Percentiles rank a stretch among this genome's conserved stretches.
Conservation (phyloP, 2,888 invertebrate genomes). For the Caprella mutica region DNA sequence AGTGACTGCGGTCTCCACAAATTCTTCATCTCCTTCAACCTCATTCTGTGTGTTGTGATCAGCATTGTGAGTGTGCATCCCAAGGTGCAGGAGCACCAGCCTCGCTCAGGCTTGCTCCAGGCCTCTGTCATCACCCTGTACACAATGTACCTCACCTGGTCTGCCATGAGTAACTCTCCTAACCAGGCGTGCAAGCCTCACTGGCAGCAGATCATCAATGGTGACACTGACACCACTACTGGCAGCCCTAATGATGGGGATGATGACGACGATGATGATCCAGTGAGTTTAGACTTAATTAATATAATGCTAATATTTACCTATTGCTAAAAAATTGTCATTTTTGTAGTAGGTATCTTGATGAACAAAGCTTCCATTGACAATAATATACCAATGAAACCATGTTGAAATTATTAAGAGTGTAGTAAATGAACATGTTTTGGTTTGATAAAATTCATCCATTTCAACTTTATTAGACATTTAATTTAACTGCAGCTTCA, state of each 20-base stretch:
- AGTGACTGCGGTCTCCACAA: conserved; percentile 76
- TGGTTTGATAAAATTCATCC: too few species aligned
- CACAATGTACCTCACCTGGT: conserved; percentile 94
- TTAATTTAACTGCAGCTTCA: too few species aligned
- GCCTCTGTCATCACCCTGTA: conserved; percentile 83
- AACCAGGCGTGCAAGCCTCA: conserved; percentile 64
- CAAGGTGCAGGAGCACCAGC: conserved; percentile 78
- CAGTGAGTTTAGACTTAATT: too few species aligned
- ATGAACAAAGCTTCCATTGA: too few species aligned
- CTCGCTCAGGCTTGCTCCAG: conserved; percentile 81
- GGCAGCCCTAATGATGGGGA: background rate
- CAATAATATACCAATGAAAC: too few species aligned
- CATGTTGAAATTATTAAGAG: too few species aligned
- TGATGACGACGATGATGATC: conserved; percentile 10
- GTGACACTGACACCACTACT: conserved; percentile 31
- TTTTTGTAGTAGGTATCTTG: too few species aligned
- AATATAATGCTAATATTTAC: too few species aligned
- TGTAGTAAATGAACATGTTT: too few species aligned
- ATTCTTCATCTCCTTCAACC: conserved; percentile 92
- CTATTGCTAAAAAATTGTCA: too few species aligned
- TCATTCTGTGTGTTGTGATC: conserved; percentile 73
- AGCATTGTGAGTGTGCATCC: conserved; percentile 83
- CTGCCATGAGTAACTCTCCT: conserved; percentile 84
- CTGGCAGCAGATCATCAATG: conserved; percentile 46
- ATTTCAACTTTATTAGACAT: too few species aligned